Base-by-base conservation (phyloP, 2,797 vertebrate genomes). In the Melanotaenia trifasciata region DNA sequence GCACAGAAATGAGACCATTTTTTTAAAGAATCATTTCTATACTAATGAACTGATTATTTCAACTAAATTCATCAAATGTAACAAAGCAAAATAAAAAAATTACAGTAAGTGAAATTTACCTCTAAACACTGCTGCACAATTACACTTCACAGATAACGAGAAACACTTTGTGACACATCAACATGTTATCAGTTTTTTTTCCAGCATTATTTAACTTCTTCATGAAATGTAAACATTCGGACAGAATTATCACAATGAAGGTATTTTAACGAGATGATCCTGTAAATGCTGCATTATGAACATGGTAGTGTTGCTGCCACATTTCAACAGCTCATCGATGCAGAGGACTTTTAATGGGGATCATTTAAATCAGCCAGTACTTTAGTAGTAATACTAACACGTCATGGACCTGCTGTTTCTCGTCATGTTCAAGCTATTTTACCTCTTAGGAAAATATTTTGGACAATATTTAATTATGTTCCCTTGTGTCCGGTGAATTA, bases 381-480 rank as follows among this genome's bases (percentile, higher is more conserved):
- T 16, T 16, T 5, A 18, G 13, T 43, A 43, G 40, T 7, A 18
- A 45, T 18, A 45, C 43, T 45, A 18, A 2, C 43, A 7, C 33
- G 28, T 24, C 58, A n/a, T 33, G 47, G 8, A 38, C 14, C 20
- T 43, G 47, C 33, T 43, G 13, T 47, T 8, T 3, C 5, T 59
- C 13, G 16, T 51, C 9, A 12, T 14, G 30, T 54, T 18, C 2
- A 60, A 40, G 16, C 22, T 60, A 45, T 26, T 57, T 51, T 32
- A 33, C 40, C 13, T 57, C 20, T 59, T 2, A 62, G 69, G 61
- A 28, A 28, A 30, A 5, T 7, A 56, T 30, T 56, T 56, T 58
- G 70, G 61, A 51, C 16, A 32, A 6, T 65, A 38, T 65, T 6
- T 50, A n/a, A 40, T 24, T 62, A 35, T 24, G 7, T 62, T n/a